Percentiles rank a stretch among this genome's conserved stretches.
These are phyloP conservation scores for Notoglanidium macrostoma DNA, from an alignment of 2,797 vertebrate genomes.

Conservation along the genomic window DNA sequence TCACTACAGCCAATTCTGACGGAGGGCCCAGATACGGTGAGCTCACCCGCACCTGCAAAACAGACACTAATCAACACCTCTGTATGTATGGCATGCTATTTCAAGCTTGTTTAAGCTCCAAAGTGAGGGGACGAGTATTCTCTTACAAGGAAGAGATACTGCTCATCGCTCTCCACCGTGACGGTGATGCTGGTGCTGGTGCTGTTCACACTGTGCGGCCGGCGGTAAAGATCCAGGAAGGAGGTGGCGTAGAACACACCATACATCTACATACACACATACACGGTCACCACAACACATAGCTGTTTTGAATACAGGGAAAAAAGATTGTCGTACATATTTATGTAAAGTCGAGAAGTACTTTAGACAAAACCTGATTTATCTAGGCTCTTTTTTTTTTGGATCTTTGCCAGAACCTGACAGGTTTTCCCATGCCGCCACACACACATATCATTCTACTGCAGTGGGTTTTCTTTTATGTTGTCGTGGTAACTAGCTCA, in stretches of 20 bases:
- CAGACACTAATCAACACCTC: background rate
- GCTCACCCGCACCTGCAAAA: conserved; percentile 83
- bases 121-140: conserved; percentile 45
- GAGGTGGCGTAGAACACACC: conserved; percentile 93
- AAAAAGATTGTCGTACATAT: background rate
- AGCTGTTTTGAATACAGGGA: background rate
- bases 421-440: background rate
- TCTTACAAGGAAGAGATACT: conserved; percentile 95
- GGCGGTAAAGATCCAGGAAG: conserved; percentile 89
- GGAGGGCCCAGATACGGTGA: conserved; percentile 89
- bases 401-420: background rate
- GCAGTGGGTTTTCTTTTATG: background rate
- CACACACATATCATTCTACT: background rate
- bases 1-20: conserved; percentile 86
- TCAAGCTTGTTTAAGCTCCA: background rate
- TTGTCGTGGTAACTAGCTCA: background rate
- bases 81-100: background rate
- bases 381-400: background rate
- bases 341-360: background rate
- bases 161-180: conserved; percentile 85
- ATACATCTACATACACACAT: conserved; percentile 76
- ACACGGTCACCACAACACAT: background rate
- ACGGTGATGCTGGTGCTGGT: conserved; percentile 76
- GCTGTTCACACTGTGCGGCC: conserved; percentile 75
- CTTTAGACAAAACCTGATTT: background rate